Evolutionary conservation across 1,140 invertebrate genomes (phyloP), one percentile per base, ranked within the genome.

Genomic region (Bombus difficillimus): DNA sequence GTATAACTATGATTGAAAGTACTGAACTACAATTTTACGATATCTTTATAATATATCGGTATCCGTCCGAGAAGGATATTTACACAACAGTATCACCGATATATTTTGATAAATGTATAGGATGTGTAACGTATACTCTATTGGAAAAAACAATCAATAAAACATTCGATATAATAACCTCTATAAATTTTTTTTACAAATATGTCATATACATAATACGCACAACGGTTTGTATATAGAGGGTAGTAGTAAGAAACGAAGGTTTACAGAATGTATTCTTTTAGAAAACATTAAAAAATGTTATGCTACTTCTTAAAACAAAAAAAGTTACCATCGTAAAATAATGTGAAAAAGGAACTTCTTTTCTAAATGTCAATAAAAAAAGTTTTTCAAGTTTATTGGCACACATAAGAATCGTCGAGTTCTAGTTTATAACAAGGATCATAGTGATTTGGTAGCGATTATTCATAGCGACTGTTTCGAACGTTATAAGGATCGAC

Each of bases 151-250:
- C 73, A 68, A 68, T 43, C 32, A 43, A 74, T 43, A 53, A 78
- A 68, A 83, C n/a, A 53, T 57, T 83, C 62, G 43, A 77, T 69
- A 69, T 53, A 78, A 77, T 78, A 53, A 69, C 25, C 34, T 32
- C 28, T 10, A 68, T 68, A 34, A 78, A 53, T 39, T 78, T 73
- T 69, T 32, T 53, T 41, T 76, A 77, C 75, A 71, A 53, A 57
- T 62, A 72, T 80, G 18, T 77, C 57, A 68, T 69, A 37, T 69
- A 85, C 68, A 47, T 37, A 25, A 32, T 72, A 76, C 75, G 75
- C 75, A 34, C 6, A 69, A 69, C 81, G 47, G 43, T 10, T 77
- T 13, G 64, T 68, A 53, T 41, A 84, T 71, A 71, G 53, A 68
- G 47, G 75, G 75, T 84, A 66, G 28, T 32, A 28, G 32, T 79